Conservation (phyloP, 2,113 vertebrate genomes). For the Brachirus orientalis region DNA sequence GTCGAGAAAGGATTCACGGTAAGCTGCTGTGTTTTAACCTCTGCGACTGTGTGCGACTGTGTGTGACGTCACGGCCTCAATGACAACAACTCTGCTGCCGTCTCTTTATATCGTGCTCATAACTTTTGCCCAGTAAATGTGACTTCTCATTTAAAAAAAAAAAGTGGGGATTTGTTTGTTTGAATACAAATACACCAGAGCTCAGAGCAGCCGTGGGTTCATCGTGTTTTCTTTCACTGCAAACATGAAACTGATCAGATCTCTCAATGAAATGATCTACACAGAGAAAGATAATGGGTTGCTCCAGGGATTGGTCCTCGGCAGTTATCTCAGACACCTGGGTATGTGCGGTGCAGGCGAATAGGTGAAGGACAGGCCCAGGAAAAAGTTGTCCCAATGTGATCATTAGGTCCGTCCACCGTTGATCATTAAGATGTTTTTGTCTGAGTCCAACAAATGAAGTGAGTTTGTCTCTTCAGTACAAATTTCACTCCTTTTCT, state of each 20-base stretch:
- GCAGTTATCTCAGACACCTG: constrained; percentile 81
- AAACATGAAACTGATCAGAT: background rate
- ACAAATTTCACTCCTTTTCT: no score
- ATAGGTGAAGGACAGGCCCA: no score
- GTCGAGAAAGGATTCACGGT: constrained; percentile 95
- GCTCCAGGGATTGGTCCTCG: no score
- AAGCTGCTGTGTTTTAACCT: constrained; percentile 65
- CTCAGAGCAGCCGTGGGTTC: background rate
- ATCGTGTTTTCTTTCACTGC: background rate
- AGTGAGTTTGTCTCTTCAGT: no score
- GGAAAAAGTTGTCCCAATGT: no score
- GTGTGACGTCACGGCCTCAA: constrained; percentile 1
- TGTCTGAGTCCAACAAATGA: no score
- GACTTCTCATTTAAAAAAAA: no score
- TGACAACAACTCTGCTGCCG: background rate
- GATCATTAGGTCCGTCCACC: no score
- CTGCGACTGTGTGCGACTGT: background rate
- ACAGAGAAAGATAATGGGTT: no score
- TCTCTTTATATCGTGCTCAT: background rate
- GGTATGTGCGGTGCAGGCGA: constrained; percentile 93
- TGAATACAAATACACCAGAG: background rate
- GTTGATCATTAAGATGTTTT: no score
- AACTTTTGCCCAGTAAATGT: no score
- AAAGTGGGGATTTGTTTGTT: no score
- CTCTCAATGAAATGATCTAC: background rate